These are phyloP conservation scores for Actinernus sp. DNA, from an alignment of 92 coral and sea anemone species.

Conservation along the genomic window DNA sequence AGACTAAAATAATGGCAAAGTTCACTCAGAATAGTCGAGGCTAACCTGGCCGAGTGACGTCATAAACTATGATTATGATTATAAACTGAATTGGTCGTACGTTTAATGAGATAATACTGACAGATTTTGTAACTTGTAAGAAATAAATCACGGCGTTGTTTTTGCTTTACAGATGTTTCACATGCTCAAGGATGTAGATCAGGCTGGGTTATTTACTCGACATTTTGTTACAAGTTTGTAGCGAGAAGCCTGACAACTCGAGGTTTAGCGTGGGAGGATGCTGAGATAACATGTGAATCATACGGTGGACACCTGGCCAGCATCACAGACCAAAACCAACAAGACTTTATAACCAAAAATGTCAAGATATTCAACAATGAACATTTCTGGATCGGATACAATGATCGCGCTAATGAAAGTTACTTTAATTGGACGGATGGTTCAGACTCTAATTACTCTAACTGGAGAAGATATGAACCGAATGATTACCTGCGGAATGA, in stretches of 20 bases:
- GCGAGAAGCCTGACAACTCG: constrained; percentile 45
- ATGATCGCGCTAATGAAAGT: constrained; percentile 76
- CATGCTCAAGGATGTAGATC: neutral
- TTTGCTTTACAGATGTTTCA: too few species aligned
- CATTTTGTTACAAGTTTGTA: constrained; percentile 81
- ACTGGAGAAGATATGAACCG: constrained; percentile 82
- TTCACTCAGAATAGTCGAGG: too few species aligned
- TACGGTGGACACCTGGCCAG: constrained; percentile 86
- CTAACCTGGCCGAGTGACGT: too few species aligned
- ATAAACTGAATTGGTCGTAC: too few species aligned
- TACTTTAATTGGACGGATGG: constrained; percentile 91
- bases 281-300: constrained; percentile 70
- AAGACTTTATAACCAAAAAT: constrained; percentile 51
- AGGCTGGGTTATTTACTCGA: constrained; percentile 75
- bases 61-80: too few species aligned
- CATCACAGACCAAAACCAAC: constrained; percentile 66
- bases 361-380: constrained; percentile 28
- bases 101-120: too few species aligned
- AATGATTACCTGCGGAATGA: constrained; percentile 67
- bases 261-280: constrained; percentile 87
- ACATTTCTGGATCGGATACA: constrained; percentile 88
- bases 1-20: too few species aligned
- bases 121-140: too few species aligned
- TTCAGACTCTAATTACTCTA: constrained; percentile 39
- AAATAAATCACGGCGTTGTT: too few species aligned